Evolutionary conservation across 2,113 vertebrate species (phyloP), one percentile per base, ranked within the genome.

Genomic region (Trematomus loennbergii): DNA sequence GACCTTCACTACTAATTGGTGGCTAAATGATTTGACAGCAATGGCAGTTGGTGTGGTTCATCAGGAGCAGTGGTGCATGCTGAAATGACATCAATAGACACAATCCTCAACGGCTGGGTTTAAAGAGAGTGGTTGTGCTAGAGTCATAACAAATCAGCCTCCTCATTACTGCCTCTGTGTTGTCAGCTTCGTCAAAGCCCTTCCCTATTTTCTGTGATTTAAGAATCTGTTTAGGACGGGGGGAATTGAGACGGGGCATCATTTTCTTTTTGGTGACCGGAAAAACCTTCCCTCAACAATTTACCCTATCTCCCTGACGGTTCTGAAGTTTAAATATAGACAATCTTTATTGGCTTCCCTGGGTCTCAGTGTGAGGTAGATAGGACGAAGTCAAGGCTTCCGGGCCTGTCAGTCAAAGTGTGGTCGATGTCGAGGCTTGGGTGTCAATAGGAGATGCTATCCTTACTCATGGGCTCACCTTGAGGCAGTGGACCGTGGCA

Each of bases 371-470:
- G n/a, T 80, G 69, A 88, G 65, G 83, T 84, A 81, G 90, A 90
- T 86, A 87, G 84, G 71, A 74, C 9, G 46, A 82, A 83, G 84
- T 79, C 72, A 75, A 86, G 74, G 86, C 88, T 85, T 86, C 78
- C 74, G 59, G 84, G 72, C 50, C 84, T 89, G 89, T 92, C 91
- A 89, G 49, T 92, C 89, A 92, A 84, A 81, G 62, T 55, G 33
- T 33, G 83, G 81, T 91, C 83, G 76, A 94, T 94, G 81, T 53
- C 8, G 72, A 87, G 89, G 76, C 88, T 88, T 72, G 63, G 57
- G 71, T 89, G 87, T 93, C 91, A 89, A 81, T 87, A 90, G 82
- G 67, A 90, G 88, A 92, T 88, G 76, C 90, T 88, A 87, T 90
- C 88, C 89, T 86, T 43, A 66, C 85, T 89, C 17, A 2, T 81